A percentile compares a stretch with the other conserved stretches of the same genome.
phyloP scores from a whole-genome alignment of 2,888 invertebrate genomes.

The Habroteleia sp. region DNA sequence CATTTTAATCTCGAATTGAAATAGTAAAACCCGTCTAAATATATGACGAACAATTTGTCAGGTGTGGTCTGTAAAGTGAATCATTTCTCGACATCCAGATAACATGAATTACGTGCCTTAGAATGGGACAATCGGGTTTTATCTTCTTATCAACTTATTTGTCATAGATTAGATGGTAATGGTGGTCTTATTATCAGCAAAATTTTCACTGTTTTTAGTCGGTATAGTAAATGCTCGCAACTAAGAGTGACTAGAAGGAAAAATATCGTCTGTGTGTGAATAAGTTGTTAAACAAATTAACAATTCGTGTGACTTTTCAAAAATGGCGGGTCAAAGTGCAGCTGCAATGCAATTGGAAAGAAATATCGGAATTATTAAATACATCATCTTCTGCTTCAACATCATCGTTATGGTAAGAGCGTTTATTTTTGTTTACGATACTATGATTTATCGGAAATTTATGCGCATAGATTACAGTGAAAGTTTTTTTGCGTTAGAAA shows the following conservation, averaged over 20 bases:
- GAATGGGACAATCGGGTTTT: slow-evolving; percentile 74
- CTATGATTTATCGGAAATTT: slow-evolving; percentile 11
- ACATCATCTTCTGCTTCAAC: slow-evolving; percentile 90
- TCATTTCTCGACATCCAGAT: slow-evolving; percentile 56
- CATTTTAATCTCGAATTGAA: too few relatives aligned
- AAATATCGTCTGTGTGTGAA: background rate
- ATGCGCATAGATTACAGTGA: slow-evolving; percentile 14
- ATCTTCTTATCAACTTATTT: slow-evolving; percentile 79
- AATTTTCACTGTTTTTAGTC: slow-evolving; percentile 44
- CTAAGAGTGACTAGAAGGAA: background rate
- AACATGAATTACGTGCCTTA: slow-evolving; percentile 64
- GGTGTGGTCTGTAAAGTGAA: slow-evolving; percentile 54
- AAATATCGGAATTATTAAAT: slow-evolving; percentile 90
- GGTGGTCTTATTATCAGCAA: slow-evolving; percentile 56
- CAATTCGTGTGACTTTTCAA: slow-evolving; percentile 7
- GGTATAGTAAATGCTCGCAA: slow-evolving; percentile 7
- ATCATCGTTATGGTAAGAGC: slow-evolving; percentile 87
- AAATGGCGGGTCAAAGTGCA: slow-evolving; percentile 79
- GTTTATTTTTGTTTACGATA: slow-evolving; percentile 21
- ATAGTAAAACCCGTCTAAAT: too few relatives aligned
- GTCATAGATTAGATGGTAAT: slow-evolving; percentile 73
- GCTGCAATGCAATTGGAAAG: slow-evolving; percentile 86
- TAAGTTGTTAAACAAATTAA: slow-evolving; percentile 20
- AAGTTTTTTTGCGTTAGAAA: slow-evolving; percentile 13
- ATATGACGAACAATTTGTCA: slow-evolving; percentile 17